These are phyloP conservation scores for Miopithecus talapoin DNA, from an alignment of 2,797 vertebrate genomes.

Conservation along the genomic window DNA sequence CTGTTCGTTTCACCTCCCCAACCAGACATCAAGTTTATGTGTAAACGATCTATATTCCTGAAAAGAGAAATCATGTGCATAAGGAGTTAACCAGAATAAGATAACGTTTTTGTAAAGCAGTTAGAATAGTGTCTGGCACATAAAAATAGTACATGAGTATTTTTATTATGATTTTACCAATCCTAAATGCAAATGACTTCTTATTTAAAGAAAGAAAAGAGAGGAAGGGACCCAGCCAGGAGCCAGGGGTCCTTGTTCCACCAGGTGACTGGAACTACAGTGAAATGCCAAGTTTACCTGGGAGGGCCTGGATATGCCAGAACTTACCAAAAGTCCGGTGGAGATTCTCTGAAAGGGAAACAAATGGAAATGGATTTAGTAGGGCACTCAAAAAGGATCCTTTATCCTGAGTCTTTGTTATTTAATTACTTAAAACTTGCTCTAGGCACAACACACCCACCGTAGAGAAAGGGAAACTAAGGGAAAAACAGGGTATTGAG, in stretches of 20 bases:
- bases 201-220: background rate
- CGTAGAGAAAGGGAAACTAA: background rate
- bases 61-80: background rate
- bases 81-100: background rate
- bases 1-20: background rate
- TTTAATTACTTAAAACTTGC: background rate
- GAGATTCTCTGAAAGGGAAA: conserved; percentile 75
- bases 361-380: background rate
- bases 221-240: background rate
- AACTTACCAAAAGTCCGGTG: conserved; percentile 78
- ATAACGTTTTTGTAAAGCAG: background rate
- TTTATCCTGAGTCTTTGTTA: background rate
- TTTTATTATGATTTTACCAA: background rate
- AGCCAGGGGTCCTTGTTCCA: background rate
- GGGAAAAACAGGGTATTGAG: background rate
- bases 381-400: background rate
- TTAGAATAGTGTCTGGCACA: background rate
- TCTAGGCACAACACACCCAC: background rate
- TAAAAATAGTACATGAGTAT: background rate
- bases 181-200: background rate
- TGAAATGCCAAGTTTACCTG: background rate
- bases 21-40: background rate
- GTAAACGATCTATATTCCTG: background rate
- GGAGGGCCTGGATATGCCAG: background rate
- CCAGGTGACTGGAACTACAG: background rate